phyloP scores from a whole-genome alignment of 2,888 invertebrate genomes.

The Sesia bembeciformis region DNA sequence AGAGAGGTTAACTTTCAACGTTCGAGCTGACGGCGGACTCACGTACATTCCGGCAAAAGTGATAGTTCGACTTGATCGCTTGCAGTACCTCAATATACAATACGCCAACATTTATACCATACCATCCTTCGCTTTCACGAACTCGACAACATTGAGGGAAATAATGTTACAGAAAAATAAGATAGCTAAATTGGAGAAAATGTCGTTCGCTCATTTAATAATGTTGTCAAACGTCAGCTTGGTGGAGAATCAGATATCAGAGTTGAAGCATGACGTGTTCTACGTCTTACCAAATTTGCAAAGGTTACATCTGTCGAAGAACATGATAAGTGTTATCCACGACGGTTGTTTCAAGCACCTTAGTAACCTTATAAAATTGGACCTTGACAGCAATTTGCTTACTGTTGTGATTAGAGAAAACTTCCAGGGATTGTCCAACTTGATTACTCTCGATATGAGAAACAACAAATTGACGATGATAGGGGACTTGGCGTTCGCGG shows the following conservation, averaged over 20 bases:
- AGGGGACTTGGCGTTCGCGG: constrained; percentile 86
- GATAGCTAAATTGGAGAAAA: constrained; percentile 79
- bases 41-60: constrained; percentile 83
- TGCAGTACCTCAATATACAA: constrained; percentile 80
- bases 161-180: constrained; percentile 82
- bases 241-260: constrained; percentile 83
- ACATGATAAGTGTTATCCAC: constrained; percentile 87
- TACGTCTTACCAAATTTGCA: constrained; percentile 82
- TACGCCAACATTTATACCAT: constrained; percentile 83
- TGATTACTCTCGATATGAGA: constrained; percentile 83
- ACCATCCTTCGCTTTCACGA: constrained; percentile 83
- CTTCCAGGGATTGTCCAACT: constrained; percentile 82
- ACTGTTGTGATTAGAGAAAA: constrained; percentile 83
- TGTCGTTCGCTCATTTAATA: constrained; percentile 83
- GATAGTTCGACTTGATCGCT: constrained; percentile 77
- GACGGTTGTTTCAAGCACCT: constrained; percentile 87
- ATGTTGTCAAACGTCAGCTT: constrained; percentile 81
- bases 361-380: constrained; percentile 83
- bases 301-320: constrained; percentile 86
- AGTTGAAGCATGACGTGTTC: constrained; percentile 84
- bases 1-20: constrained; percentile 80
- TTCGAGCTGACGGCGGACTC: constrained; percentile 79
- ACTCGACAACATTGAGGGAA: constrained; percentile 79
- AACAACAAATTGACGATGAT: constrained; percentile 85
- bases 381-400: constrained; percentile 84